Conservation (phyloP, 2,113 vertebrate species). For the Aphyosemion australe region DNA sequence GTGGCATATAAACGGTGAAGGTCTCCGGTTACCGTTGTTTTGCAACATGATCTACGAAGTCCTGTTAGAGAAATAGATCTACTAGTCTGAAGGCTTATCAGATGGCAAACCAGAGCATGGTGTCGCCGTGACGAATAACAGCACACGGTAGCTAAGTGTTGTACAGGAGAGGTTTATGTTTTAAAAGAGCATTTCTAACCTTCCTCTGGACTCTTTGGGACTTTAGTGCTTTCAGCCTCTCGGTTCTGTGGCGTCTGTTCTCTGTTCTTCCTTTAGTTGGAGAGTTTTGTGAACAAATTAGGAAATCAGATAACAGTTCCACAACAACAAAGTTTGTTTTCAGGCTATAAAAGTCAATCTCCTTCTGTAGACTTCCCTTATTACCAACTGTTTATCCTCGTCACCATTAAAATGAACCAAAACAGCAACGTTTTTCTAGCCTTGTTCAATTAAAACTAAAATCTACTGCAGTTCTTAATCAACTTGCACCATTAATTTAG, state of each 20-base stretch:
- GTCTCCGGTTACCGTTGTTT: background rate
- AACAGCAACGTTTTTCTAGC: too few species aligned
- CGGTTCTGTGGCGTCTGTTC: background rate
- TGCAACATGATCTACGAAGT: background rate
- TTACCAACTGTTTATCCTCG: too few species aligned
- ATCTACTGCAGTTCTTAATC: too few species aligned
- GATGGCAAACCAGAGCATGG: background rate
- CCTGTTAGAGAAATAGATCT: background rate
- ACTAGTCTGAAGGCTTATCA: background rate
- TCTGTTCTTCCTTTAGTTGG: background rate
- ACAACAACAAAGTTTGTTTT: background rate
- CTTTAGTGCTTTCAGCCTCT: background rate
- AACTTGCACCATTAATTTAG: too few species aligned
- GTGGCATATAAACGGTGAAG: background rate
- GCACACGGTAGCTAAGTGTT: background rate
- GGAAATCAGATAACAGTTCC: background rate
- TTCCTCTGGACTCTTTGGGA: too few species aligned
- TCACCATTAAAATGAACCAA: too few species aligned
- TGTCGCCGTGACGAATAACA: background rate
- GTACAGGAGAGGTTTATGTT: background rate
- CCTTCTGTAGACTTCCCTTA: background rate
- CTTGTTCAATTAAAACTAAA: too few species aligned
- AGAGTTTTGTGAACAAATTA: background rate
- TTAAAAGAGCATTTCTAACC: background rate
- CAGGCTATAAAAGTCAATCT: background rate